These are phyloP conservation scores for Oreohelix idahoensis DNA, from an alignment of 1,140 invertebrate genomes.

Conservation along the genomic window DNA sequence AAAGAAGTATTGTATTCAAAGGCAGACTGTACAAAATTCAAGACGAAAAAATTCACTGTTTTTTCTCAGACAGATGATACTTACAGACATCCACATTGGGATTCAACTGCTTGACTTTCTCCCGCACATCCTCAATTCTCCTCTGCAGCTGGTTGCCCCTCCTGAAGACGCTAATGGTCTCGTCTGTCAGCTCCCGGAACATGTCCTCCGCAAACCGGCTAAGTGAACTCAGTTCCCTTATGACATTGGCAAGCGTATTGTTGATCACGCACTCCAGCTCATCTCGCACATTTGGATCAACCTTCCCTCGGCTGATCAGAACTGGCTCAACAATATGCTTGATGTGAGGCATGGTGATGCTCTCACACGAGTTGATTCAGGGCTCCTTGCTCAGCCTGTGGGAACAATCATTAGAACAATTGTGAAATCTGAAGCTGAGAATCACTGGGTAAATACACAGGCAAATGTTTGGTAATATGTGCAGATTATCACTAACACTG, in stretches of 20 bases:
- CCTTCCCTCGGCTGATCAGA: slow-evolving; percentile 89
- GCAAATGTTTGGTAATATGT: too few species aligned
- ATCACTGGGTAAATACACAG: too few species aligned
- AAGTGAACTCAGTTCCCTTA: slow-evolving; percentile 88
- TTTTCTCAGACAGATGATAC: slow-evolving; percentile 30
- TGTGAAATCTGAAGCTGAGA: too few species aligned
- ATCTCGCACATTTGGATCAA: slow-evolving; percentile 85
- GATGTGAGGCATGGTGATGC: slow-evolving; percentile 89
- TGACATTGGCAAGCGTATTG: slow-evolving; percentile 94
- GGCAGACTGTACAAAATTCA: too few species aligned
- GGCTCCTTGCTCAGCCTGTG: neutral
- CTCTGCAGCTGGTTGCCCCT: slow-evolving; percentile 90
- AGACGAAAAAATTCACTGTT: too few species aligned
- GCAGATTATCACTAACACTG: too few species aligned
- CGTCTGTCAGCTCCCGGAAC: slow-evolving; percentile 92
- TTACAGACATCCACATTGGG: slow-evolving; percentile 94
- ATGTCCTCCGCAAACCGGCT: slow-evolving; percentile 97
- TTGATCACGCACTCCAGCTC: slow-evolving; percentile 98
- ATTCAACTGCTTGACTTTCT: slow-evolving; percentile 95
- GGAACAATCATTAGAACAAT: neutral
- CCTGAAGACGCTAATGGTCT: slow-evolving; percentile 87
- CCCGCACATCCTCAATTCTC: slow-evolving; percentile 91
- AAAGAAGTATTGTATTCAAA: too few species aligned
- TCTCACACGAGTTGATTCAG: neutral
- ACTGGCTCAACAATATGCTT: slow-evolving; percentile 95